Base-by-base conservation (phyloP, 2,797 vertebrate species). In the Enoplosus armatus region DNA sequence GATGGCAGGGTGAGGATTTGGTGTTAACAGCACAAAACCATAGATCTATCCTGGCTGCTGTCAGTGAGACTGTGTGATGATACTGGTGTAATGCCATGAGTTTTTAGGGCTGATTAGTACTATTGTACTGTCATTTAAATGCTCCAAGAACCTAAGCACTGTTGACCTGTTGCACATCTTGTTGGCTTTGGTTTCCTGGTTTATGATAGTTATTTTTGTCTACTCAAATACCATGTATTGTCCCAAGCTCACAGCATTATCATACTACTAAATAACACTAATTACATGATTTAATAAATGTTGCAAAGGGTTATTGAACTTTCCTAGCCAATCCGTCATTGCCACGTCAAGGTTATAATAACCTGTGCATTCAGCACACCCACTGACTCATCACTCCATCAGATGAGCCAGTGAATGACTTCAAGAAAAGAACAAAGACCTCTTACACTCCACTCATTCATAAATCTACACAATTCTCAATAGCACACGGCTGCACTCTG, bases 391-490 rank as follows among this genome's bases (percentile, higher is more conserved):
- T 70, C 66, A 60, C n/a, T 39, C 59, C 31, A 61, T 73, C 74
- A 69, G 60, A 72, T 47, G 43, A 79, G 31, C 20, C 59, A n/a
- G 37, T 61, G 58, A 77, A 75, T 43, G 48, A 72, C 29, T 63
- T 56, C 12, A 62, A 60, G 58, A 64, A 48, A 75, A 67, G 18
- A 73, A 53, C 45, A 80, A 60, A 78, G 75, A 66, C 27, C 50
- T 27, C 3, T 4, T 74, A 33, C 22, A n/a, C 45, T 59, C 37
- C 18, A 50, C 55, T 71, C 50, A 83, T 62, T 84, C 81, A 83
- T 77, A 72, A 85, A 75, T 85, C 81, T 58, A 14, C 66, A 58
- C 54, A 47, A n/a, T 3, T 61, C 43, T 73, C 80, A 77, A 78
- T 68, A 82, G 33, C 62, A 70, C 51, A 59, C 24, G n/a, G 27